Conservation (phyloP, 2,797 vertebrate species). For the Labroides dimidiatus region DNA sequence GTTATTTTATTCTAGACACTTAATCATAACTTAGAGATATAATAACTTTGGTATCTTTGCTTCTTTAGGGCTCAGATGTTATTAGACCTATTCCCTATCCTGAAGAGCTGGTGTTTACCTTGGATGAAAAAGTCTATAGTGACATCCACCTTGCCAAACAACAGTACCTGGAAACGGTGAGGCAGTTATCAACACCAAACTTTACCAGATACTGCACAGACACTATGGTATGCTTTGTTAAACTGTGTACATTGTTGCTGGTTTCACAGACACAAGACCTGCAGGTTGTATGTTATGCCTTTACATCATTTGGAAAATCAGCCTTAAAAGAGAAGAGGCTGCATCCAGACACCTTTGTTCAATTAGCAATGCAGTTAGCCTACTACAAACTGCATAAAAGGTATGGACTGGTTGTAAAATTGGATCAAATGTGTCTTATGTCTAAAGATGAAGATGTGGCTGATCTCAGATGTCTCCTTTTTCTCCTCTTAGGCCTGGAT, state of each 20-base stretch:
- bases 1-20: background rate
- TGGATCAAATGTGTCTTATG: background rate
- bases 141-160: constrained; percentile 87
- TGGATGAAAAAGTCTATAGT: constrained; percentile 84
- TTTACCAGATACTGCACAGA: background rate
- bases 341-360: constrained; percentile 95
- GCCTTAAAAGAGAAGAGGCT: constrained; percentile 88
- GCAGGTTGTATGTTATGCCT: constrained; percentile 86
- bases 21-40: background rate
- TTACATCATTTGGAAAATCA: constrained; percentile 92
- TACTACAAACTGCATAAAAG: constrained; percentile 89
- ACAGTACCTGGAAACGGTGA: constrained; percentile 86
- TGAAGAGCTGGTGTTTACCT: constrained; percentile 91
- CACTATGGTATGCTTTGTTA: background rate
- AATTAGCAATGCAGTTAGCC: constrained; percentile 93
- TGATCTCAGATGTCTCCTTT: background rate
- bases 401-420: constrained; percentile 73
- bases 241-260: constrained; percentile 20
- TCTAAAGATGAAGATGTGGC: background rate
- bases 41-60: constrained; percentile 1
- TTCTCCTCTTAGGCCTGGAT: constrained; percentile 84
- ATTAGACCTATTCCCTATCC: constrained; percentile 85
- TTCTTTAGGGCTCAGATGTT: constrained; percentile 84
- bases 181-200: constrained; percentile 13
- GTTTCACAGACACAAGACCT: constrained; percentile 85